These are phyloP conservation scores for Galemys pyrenaicus DNA, from an alignment of 2,113 vertebrate genomes.

Conservation along the genomic window DNA sequence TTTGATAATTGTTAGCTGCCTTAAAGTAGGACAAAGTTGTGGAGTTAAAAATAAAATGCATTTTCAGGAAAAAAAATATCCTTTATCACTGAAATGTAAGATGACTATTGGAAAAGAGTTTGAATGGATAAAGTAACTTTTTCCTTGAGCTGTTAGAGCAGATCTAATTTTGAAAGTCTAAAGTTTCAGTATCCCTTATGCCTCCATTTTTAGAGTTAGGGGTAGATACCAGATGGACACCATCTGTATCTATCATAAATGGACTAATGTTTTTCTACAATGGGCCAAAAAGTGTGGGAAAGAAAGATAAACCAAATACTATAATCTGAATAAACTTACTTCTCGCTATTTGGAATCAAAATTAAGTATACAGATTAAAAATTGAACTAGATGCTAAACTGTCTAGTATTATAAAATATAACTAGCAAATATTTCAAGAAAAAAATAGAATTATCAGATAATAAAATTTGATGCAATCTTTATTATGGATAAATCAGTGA, in stretches of 20 bases:
- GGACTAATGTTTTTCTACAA: slow-evolving; percentile 33
- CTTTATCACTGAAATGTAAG: slow-evolving; percentile 60
- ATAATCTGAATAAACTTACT: background rate
- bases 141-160: slow-evolving; percentile 52
- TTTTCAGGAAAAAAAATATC: slow-evolving; percentile 26
- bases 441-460: slow-evolving; percentile 5
- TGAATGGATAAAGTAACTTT: slow-evolving; percentile 69
- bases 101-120: slow-evolving; percentile 31
- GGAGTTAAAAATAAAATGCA: background rate
- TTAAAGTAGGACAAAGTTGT: background rate
- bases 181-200: slow-evolving; percentile 69
- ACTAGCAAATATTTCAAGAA: slow-evolving; percentile 30
- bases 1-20: slow-evolving; percentile 31
- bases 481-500: background rate
- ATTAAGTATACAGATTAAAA: background rate
- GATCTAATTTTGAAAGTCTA: slow-evolving; percentile 72
- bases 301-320: background rate
- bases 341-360: background rate
- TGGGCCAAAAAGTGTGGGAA: background rate
- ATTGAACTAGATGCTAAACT: background rate
- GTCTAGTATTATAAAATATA: background rate
- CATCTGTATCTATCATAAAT: slow-evolving; percentile 73
- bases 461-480: slow-evolving; percentile 13
- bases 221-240: slow-evolving; percentile 71
- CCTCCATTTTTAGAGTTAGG: slow-evolving; percentile 66